Evolutionary conservation across 2,888 invertebrate genomes (phyloP).

Genomic region (Luffia ferchaultella): DNA sequence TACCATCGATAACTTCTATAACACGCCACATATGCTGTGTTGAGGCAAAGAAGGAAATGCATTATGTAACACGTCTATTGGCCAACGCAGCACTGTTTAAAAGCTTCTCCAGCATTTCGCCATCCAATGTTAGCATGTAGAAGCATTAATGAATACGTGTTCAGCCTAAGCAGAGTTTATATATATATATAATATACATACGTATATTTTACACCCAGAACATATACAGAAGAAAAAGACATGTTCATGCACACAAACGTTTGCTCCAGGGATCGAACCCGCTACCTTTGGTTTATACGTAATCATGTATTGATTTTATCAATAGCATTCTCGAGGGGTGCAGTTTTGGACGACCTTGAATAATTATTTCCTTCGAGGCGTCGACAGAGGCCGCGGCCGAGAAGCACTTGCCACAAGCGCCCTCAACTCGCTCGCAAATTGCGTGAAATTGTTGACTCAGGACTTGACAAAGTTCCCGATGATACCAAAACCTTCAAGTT

Average conservation of each 20-base stretch:
- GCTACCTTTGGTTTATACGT: background rate
- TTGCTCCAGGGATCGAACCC: background rate
- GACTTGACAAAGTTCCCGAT: background rate
- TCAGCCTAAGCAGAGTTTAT: background rate
- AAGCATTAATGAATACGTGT: too few species aligned
- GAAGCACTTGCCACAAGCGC: slow-evolving; percentile 28
- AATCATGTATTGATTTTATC: too few species aligned
- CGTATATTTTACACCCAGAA: background rate
- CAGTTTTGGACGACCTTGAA: slow-evolving; percentile 25
- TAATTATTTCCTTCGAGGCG: slow-evolving; percentile 35
- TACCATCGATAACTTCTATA: too few species aligned
- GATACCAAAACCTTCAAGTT: background rate
- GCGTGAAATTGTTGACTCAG: slow-evolving; percentile 50
- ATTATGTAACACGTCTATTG: too few species aligned
- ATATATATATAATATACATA: background rate
- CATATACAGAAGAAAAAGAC: background rate
- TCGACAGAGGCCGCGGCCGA: slow-evolving; percentile 34
- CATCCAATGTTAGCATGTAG: too few species aligned
- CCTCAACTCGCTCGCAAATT: slow-evolving; percentile 39
- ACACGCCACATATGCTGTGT: too few species aligned
- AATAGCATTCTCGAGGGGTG: slow-evolving; percentile 13
- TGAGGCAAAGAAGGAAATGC: too few species aligned
- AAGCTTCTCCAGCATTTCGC: too few species aligned
- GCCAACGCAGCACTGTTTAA: too few species aligned
- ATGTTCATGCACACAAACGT: background rate